A percentile compares a stretch with the other conserved stretches of the same genome.
phyloP scores from a whole-genome alignment of 2,888 invertebrate genomes.

The Vandiemenella viatica region DNA sequence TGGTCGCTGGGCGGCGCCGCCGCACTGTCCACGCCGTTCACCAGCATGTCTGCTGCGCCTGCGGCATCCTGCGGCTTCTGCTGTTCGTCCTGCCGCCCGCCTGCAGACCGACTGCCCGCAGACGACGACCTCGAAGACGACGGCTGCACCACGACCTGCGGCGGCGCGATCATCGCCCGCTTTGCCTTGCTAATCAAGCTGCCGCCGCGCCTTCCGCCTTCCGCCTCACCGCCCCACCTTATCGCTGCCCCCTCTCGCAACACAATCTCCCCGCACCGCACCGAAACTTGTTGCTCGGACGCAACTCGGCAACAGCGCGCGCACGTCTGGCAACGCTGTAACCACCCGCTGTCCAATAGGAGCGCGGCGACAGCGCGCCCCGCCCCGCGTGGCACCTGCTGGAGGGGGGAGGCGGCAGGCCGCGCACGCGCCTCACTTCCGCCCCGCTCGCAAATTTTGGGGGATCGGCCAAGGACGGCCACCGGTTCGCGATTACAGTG shows the following conservation, averaged over 20 bases:
- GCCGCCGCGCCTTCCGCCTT: neutral
- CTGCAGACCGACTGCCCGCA: too few relatives aligned
- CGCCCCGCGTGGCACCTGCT: too few relatives aligned
- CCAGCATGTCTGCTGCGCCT: neutral
- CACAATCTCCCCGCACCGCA: too few relatives aligned
- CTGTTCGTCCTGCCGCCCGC: neutral
- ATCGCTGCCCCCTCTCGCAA: neutral
- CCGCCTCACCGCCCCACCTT: neutral
- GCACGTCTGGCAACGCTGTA: neutral
- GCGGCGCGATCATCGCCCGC: constrained; percentile 4
- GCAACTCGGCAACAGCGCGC: too few relatives aligned
- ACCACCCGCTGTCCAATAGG: neutral
- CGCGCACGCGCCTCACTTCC: too few relatives aligned
- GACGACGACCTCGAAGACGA: neutral
- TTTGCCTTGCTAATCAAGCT: too few relatives aligned
- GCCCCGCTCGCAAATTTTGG: too few relatives aligned
- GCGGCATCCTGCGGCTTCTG: neutral
- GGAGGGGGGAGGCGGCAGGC: too few relatives aligned
- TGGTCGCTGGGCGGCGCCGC: constrained; percentile 3
- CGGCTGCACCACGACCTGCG: constrained; percentile 1
- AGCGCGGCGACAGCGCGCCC: neutral
- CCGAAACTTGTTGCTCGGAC: too few relatives aligned
- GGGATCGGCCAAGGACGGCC: too few relatives aligned
- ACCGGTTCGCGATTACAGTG: too few relatives aligned
- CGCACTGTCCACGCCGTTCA: constrained; percentile 1